These are phyloP conservation scores for Speoplatyrhinus poulsoni DNA, from an alignment of 2,113 vertebrate species.

Conservation along the genomic window DNA sequence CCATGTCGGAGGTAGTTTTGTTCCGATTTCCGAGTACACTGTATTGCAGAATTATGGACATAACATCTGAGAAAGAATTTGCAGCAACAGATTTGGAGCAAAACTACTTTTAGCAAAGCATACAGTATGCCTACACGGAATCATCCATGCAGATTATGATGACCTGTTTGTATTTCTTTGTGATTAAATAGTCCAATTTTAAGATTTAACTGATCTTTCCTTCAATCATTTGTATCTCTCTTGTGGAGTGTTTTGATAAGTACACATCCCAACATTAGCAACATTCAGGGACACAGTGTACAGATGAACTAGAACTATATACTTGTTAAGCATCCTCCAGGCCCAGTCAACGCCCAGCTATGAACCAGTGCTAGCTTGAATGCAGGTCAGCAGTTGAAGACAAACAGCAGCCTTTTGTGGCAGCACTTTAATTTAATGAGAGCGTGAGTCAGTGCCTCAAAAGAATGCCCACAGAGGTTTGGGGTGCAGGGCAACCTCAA, in stretches of 20 bases:
- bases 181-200: no score
- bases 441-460: conserved; percentile 34
- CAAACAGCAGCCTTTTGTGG: conserved; percentile 5
- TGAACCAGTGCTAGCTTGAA: conserved; percentile 2
- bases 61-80: no score
- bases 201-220: no score
- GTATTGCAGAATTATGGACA: no score
- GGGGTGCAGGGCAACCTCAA: conserved; percentile 5
- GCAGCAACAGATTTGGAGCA: no score
- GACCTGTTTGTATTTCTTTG: no score
- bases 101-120: no score
- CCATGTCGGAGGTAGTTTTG: no score
- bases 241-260: background rate
- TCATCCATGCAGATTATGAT: no score
- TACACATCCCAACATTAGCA: background rate
- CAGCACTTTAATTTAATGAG: conserved; percentile 43
- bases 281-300: background rate
- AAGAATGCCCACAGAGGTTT: conserved; percentile 4
- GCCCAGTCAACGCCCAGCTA: background rate
- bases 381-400: conserved; percentile 25
- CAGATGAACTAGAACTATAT: background rate
- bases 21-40: no score
- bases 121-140: no score
- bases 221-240: background rate
- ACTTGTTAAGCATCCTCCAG: background rate